phyloP scores from a whole-genome alignment of 2,113 vertebrate species.

The Podarcis cretensis region DNA sequence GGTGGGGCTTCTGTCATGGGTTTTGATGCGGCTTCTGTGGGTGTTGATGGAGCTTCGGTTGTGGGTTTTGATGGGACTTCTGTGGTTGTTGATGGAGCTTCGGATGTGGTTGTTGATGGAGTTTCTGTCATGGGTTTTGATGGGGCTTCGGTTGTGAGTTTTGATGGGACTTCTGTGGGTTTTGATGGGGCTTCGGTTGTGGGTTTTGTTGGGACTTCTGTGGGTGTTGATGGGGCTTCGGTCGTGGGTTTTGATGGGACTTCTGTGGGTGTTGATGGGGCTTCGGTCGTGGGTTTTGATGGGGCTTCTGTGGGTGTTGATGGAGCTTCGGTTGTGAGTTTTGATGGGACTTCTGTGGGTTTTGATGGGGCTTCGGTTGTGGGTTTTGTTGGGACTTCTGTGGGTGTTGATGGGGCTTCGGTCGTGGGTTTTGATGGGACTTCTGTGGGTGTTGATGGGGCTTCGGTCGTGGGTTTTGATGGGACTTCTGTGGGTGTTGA shows the following conservation, averaged over 20 bases:
- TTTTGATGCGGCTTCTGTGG: background rate
- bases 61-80: background rate
- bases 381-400: background rate
- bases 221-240: no score
- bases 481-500: background rate
- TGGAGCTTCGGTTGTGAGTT: background rate
- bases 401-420: background rate
- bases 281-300: accelerated
- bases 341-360: background rate
- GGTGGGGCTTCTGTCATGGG: background rate
- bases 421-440: no score
- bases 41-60: background rate
- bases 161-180: background rate
- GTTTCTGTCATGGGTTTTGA: background rate
- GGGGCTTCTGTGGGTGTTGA: background rate
- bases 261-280: background rate
- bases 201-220: background rate
- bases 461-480: background rate
- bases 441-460: no score
- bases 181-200: background rate
- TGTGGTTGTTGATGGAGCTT: background rate
- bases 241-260: background rate
- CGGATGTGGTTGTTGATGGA: background rate
- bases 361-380: background rate
- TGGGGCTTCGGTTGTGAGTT: background rate